These are phyloP conservation scores for Callorhinus ursinus DNA, from an alignment of 2,113 vertebrate species.

Conservation along the genomic window DNA sequence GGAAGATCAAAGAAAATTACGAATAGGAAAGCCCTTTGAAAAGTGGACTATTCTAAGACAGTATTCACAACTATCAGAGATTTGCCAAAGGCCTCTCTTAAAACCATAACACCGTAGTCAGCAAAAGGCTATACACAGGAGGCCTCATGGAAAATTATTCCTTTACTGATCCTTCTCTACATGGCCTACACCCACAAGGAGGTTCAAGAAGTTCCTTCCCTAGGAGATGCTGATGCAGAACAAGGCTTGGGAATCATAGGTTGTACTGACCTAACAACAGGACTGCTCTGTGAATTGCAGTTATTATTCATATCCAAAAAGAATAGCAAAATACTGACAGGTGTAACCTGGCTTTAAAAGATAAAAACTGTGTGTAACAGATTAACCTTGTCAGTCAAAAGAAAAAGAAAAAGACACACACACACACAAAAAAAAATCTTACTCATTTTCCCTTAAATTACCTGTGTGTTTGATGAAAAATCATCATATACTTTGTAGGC, in stretches of 20 bases:
- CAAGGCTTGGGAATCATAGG: background rate
- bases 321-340: constrained; percentile 1
- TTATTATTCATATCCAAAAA: constrained; percentile 24
- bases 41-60: background rate
- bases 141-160: background rate
- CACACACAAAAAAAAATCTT: background rate
- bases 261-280: background rate
- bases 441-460: background rate
- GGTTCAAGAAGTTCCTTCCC: background rate
- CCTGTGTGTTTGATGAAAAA: background rate
- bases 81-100: constrained; percentile 41
- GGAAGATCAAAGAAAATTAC: constrained; percentile 19
- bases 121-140: background rate
- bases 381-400: constrained; percentile 36
- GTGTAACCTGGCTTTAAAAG: background rate
- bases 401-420: background rate
- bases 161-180: background rate
- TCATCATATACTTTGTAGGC: background rate
- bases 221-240: background rate
- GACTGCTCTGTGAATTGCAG: constrained; percentile 30
- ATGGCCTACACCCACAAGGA: background rate
- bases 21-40: constrained; percentile 30
- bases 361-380: background rate
- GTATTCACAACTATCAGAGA: constrained; percentile 4
- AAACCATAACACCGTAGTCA: background rate